phyloP scores from a whole-genome alignment of 1,140 invertebrate species.

The Drosophila aff. region DNA sequence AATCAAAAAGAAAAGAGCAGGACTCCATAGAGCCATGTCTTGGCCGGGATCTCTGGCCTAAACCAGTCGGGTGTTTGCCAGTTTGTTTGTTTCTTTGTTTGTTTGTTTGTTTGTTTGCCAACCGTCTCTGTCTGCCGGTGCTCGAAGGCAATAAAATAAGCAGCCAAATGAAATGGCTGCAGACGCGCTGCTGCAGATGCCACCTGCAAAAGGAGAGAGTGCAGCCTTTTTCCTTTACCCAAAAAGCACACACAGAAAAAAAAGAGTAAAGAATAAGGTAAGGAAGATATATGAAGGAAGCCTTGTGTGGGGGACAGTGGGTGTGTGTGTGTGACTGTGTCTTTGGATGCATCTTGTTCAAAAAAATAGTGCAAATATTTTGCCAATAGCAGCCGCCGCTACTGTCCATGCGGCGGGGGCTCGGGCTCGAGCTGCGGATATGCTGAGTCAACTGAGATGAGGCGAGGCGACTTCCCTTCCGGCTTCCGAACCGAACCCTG shows the following conservation, averaged over 20 bases:
- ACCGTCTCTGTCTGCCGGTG: constrained; percentile 66
- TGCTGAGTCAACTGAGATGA: constrained; percentile 44
- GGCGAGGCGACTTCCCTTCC: background rate
- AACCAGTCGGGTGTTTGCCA: constrained; percentile 22
- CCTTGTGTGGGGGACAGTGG: constrained; percentile 24
- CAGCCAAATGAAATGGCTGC: constrained; percentile 78
- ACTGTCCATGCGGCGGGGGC: constrained; percentile 20
- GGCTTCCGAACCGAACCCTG: background rate
- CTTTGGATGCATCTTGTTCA: constrained; percentile 47
- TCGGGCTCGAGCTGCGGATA: background rate
- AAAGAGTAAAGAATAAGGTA: background rate
- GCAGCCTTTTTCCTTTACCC: constrained; percentile 4
- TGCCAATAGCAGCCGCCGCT: constrained; percentile 52
- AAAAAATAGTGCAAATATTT: constrained; percentile 77
- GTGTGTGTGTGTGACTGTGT: background rate
- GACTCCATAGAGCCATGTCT: constrained; percentile 5
- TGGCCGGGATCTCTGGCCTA: constrained; percentile 48
- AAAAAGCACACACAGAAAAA: background rate
- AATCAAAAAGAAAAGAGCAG: constrained; percentile 10
- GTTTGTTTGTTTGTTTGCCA: constrained; percentile 70
- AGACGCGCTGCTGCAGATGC: constrained; percentile 54
- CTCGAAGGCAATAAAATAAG: constrained; percentile 72
- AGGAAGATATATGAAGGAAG: constrained; percentile 9
- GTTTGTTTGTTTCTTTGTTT: constrained; percentile 8
- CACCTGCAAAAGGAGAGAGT: constrained; percentile 35